Evolutionary conservation across 2,888 invertebrate species (phyloP).

Genomic region (Andrena hattorfiana): DNA sequence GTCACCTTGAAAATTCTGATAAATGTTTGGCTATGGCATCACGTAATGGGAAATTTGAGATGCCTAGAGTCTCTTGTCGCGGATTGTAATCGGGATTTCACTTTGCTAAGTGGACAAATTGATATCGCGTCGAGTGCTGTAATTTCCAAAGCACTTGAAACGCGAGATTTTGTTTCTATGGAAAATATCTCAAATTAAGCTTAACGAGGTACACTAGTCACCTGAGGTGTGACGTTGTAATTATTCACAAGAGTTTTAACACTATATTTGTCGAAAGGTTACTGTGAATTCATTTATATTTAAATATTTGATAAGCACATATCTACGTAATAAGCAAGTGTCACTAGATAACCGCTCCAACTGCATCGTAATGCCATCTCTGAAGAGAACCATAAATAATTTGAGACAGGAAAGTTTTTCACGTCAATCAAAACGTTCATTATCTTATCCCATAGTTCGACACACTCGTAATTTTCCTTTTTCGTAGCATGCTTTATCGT

Average conservation of each 20-base stretch:
- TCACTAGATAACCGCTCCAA: neutral
- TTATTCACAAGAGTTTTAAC: neutral
- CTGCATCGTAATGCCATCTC: constrained; percentile 45
- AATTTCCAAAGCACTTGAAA: neutral
- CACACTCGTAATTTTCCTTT: too few species aligned
- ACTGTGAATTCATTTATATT: neutral
- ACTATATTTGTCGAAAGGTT: neutral
- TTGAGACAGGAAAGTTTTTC: constrained; percentile 17
- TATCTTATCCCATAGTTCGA: constrained; percentile 17
- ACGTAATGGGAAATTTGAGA: neutral
- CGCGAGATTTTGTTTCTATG: neutral
- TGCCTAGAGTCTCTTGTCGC: neutral
- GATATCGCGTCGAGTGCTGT: neutral
- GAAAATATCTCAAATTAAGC: neutral
- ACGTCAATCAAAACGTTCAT: constrained; percentile 27
- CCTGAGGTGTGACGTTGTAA: neutral
- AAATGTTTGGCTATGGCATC: neutral
- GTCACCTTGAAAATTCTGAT: neutral
- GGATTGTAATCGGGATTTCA: neutral
- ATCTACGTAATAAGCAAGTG: neutral
- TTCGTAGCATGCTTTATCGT: too few species aligned
- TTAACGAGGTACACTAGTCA: neutral
- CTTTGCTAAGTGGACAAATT: neutral
- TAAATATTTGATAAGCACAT: neutral
- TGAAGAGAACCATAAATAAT: constrained; percentile 38